These are phyloP conservation scores for Kryptolebias marmoratus DNA, from an alignment of 2,113 vertebrate species.

Conservation along the genomic window DNA sequence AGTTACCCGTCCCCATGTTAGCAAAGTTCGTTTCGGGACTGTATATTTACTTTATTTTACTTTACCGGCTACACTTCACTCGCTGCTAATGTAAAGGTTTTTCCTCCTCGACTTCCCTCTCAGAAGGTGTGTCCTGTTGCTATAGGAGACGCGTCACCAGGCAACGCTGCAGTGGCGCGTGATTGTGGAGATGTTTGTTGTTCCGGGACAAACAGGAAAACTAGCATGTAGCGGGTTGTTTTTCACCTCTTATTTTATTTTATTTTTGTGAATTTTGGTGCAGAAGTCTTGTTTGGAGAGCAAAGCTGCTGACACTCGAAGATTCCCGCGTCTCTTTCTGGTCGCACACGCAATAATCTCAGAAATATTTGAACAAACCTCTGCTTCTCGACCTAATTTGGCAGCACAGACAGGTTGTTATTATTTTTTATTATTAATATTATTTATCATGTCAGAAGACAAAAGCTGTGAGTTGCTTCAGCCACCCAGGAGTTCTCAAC, in stretches of 20 bases:
- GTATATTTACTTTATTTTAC: background rate
- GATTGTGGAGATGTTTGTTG: constrained; percentile 12
- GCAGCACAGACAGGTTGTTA: too few relatives aligned
- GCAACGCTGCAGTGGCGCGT: constrained; percentile 8
- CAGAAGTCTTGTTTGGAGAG: background rate
- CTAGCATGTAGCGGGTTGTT: background rate
- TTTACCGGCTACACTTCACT: too few relatives aligned
- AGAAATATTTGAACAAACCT: background rate
- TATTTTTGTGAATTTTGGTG: background rate
- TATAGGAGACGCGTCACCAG: constrained; percentile 43
- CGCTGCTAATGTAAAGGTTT: too few relatives aligned
- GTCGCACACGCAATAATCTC: background rate
- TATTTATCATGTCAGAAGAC: constrained; percentile 38
- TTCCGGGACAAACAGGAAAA: constrained; percentile 4
- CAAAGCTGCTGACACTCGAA: background rate
- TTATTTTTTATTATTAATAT: too few relatives aligned
- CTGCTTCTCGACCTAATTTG: background rate
- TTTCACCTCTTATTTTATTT: background rate
- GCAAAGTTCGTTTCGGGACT: too few relatives aligned
- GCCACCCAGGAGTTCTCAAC: constrained; percentile 15
- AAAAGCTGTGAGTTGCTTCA: constrained; percentile 19
- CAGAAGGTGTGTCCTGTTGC: constrained; percentile 30
- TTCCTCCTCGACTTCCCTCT: background rate
- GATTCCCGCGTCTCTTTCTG: background rate
- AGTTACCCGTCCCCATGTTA: too few relatives aligned